Evolutionary conservation across 2,797 vertebrate species (phyloP).

Genomic region (Phoxinus dragarum): DNA sequence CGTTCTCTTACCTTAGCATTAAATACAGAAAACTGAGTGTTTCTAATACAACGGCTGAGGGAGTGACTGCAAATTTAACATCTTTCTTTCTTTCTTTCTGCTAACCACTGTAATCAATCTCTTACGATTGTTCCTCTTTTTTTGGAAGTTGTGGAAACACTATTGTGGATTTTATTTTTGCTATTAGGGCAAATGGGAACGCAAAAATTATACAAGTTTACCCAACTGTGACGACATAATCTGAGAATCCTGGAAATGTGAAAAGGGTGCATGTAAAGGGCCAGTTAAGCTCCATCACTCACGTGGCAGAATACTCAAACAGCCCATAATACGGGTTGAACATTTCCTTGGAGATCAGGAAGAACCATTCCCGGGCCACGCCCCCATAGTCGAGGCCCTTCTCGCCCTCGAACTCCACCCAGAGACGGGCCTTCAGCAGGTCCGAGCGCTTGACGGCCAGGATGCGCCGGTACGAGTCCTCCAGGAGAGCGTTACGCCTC

Average conservation of each 20-base stretch:
- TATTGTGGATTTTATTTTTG: not conserved
- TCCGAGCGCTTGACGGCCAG: constrained; percentile 90
- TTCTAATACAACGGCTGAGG: too few species aligned
- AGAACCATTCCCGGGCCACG: constrained; percentile 97
- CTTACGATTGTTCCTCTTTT: not conserved
- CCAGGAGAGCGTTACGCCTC: constrained; percentile 85
- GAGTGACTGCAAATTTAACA: not conserved
- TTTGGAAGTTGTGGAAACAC: not conserved
- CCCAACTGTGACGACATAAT: not conserved
- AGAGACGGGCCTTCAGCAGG: constrained; percentile 92
- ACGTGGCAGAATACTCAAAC: constrained; percentile 98
- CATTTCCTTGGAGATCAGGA: constrained; percentile 98
- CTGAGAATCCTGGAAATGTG: not conserved
- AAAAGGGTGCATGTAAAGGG: not conserved
- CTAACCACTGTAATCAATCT: not conserved
- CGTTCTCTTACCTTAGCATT: too few species aligned
- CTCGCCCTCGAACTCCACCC: constrained; percentile 97
- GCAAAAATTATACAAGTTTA: not conserved
- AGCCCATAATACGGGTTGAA: constrained; percentile 98
- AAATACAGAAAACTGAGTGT: too few species aligned
- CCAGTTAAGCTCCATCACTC: constrained; percentile 72
- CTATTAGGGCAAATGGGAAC: too few species aligned
- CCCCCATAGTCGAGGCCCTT: constrained; percentile 97
- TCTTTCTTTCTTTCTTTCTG: not conserved
- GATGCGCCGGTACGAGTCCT: constrained; percentile 94